phyloP scores from a whole-genome alignment of 92 coral and sea anemone species.

The Parazoanthus atlanticus region DNA sequence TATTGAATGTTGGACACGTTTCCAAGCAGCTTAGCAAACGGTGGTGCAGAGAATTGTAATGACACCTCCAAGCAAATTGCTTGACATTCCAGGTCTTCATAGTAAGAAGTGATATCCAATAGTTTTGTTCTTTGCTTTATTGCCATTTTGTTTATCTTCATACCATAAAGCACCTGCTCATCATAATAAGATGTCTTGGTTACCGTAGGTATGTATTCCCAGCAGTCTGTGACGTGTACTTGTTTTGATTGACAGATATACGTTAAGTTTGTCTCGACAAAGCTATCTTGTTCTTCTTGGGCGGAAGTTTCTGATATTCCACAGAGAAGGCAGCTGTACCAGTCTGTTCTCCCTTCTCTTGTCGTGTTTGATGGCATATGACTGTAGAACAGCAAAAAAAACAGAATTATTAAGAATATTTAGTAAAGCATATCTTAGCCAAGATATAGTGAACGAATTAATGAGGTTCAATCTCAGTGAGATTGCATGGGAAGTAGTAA shows the following conservation, averaged over 20 bases:
- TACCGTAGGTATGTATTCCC: background rate
- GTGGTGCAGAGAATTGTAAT: too few relatives aligned
- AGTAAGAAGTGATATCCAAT: background rate
- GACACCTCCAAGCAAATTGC: background rate
- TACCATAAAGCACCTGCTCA: background rate
- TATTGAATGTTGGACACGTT: too few relatives aligned
- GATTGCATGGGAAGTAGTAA: too few relatives aligned
- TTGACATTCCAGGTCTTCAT: conserved; percentile 3
- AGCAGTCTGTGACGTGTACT: background rate
- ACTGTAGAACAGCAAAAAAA: background rate
- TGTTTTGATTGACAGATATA: background rate
- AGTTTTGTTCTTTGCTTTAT: background rate
- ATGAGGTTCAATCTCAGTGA: too few relatives aligned
- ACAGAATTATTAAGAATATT: too few relatives aligned
- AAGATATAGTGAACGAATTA: too few relatives aligned
- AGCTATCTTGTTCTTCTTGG: background rate
- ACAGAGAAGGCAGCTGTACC: background rate
- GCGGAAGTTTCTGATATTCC: background rate
- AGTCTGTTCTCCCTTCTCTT: background rate
- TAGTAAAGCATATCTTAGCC: too few relatives aligned
- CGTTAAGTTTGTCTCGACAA: background rate
- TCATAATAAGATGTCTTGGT: background rate
- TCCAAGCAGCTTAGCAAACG: too few relatives aligned
- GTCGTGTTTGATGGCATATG: background rate
- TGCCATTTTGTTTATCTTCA: background rate